These are phyloP conservation scores for Eucera pruinosa DNA, from an alignment of 2,888 invertebrate species.

Conservation along the genomic window DNA sequence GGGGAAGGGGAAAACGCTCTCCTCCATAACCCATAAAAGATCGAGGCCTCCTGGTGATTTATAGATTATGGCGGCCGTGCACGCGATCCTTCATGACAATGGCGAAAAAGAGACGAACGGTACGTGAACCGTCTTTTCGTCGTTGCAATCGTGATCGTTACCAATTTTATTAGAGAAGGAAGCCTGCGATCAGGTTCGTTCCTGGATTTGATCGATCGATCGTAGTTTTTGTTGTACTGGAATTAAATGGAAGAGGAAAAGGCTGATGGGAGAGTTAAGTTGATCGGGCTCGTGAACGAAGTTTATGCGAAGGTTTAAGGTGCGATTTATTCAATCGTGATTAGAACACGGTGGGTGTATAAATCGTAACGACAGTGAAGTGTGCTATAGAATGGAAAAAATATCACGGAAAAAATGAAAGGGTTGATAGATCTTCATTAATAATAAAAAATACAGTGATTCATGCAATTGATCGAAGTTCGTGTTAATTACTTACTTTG, in stretches of 20 bases:
- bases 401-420: too few species aligned
- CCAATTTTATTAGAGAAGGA: slow-evolving; percentile 22
- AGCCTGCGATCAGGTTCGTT: slow-evolving; percentile 15
- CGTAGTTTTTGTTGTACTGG: neutral
- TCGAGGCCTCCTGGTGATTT: slow-evolving; percentile 78
- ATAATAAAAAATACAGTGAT: too few species aligned
- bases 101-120: slow-evolving; percentile 63
- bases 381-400: too few species aligned
- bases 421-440: too few species aligned
- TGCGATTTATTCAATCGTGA: too few species aligned
- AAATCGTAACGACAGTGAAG: too few species aligned
- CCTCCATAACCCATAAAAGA: slow-evolving; percentile 73
- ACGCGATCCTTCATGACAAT: slow-evolving; percentile 70
- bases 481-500: too few species aligned
- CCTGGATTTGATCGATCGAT: slow-evolving; percentile 15
- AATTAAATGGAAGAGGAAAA: neutral
- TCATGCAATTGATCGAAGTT: too few species aligned
- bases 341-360: too few species aligned
- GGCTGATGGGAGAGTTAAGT: neutral
- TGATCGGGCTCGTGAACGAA: neutral
- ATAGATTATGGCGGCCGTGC: slow-evolving; percentile 77
- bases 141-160: slow-evolving; percentile 26
- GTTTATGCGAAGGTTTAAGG: neutral
- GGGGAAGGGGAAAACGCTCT: slow-evolving; percentile 58
- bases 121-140: slow-evolving; percentile 59